Conservation (phyloP, 2,113 vertebrate genomes). For the Macaca nemestrina region DNA sequence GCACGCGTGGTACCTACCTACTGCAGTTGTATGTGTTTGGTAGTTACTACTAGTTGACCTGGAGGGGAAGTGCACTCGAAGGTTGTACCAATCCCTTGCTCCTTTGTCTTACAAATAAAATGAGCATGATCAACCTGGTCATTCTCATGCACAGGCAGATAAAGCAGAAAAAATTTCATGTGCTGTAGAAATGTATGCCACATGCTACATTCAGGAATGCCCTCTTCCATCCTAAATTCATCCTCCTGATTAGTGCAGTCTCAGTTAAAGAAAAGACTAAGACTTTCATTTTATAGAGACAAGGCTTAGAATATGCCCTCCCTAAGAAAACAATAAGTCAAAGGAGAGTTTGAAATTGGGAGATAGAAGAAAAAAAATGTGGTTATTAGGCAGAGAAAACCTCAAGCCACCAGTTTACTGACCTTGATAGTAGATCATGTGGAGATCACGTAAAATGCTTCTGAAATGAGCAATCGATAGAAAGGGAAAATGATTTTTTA, state of each 20-base stretch:
- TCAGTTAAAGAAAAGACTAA: background rate
- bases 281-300: background rate
- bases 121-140: background rate
- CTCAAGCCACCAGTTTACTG: background rate
- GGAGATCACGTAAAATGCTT: background rate
- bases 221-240: background rate
- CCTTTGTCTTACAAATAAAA: background rate
- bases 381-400: background rate
- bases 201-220: background rate
- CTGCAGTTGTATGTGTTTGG: background rate
- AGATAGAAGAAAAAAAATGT: background rate
- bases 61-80: background rate
- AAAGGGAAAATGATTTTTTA: background rate
- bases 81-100: background rate
- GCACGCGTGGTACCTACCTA: fast-evolving
- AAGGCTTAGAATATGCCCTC: background rate
- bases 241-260: background rate
- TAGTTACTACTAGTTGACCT: background rate
- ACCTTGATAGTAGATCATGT: background rate
- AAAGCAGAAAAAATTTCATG: background rate
- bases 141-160: background rate
- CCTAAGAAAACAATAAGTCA: background rate
- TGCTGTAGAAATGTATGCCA: background rate
- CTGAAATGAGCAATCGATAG: background rate
- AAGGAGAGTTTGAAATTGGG: background rate